These are phyloP conservation scores for Hirundo rustica DNA, from an alignment of 2,797 vertebrate genomes.

Conservation along the genomic window DNA sequence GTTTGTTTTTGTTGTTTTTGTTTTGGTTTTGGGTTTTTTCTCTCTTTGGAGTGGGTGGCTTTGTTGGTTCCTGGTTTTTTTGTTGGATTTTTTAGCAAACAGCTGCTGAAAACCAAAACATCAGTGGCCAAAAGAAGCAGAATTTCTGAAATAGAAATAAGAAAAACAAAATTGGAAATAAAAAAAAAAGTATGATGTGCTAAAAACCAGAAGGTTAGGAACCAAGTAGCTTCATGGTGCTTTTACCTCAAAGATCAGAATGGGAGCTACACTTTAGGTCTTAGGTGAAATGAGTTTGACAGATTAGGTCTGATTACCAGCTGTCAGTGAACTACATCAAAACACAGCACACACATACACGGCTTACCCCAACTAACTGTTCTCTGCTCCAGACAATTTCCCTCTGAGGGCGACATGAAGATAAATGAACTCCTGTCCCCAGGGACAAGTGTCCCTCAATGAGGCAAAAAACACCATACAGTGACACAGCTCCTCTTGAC, in stretches of 20 bases:
- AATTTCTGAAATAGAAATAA: neutral
- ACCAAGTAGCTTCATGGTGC: slow-evolving; percentile 18
- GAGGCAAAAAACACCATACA: slow-evolving; percentile 8
- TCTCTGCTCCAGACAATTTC: slow-evolving; percentile 61
- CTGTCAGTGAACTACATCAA: slow-evolving; percentile 67
- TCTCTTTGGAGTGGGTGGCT: fast-evolving
- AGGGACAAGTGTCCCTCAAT: slow-evolving; percentile 63
- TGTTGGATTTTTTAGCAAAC: neutral
- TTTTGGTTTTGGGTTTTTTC: neutral
- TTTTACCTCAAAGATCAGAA: slow-evolving; percentile 57
- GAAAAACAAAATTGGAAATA: neutral
- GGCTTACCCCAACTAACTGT: slow-evolving; percentile 47
- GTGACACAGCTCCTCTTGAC: neutral
- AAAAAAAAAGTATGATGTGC: neutral
- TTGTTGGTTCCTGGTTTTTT: no score
- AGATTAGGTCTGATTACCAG: slow-evolving; percentile 65
- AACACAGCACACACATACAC: slow-evolving; percentile 14
- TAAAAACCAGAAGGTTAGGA: slow-evolving; percentile 51
- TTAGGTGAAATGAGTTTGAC: slow-evolving; percentile 70
- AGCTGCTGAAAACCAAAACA: neutral
- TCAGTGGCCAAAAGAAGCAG: neutral
- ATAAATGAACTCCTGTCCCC: slow-evolving; percentile 71
- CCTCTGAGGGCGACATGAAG: slow-evolving; percentile 65
- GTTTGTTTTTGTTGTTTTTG: neutral
- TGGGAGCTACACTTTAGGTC: slow-evolving; percentile 42